phyloP scores from a whole-genome alignment of 2,888 invertebrate genomes.

The Cyclophora punctaria region DNA sequence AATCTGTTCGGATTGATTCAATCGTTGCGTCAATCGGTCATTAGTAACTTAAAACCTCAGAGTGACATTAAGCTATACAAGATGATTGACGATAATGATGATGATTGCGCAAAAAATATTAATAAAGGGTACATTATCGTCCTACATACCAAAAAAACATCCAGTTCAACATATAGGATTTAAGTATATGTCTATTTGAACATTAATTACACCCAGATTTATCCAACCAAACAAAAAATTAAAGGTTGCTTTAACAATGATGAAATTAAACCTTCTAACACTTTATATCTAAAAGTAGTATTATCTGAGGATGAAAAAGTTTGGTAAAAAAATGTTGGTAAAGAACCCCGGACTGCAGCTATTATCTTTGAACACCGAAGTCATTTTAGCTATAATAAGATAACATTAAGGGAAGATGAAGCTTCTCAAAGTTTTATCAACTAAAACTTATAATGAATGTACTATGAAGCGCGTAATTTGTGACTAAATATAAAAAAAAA shows the following conservation, averaged over 20 bases:
- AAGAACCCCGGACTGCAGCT: slow-evolving; percentile 54
- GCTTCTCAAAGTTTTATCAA: slow-evolving; percentile 38
- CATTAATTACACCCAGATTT: slow-evolving; percentile 1
- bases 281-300: slow-evolving; percentile 60
- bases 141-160: no score
- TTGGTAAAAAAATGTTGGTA: slow-evolving; percentile 55
- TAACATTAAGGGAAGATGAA: slow-evolving; percentile 66
- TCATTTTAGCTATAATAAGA: slow-evolving; percentile 76
- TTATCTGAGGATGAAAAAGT: slow-evolving; percentile 54
- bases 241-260: slow-evolving; percentile 24
- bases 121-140: no score
- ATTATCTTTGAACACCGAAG: slow-evolving; percentile 74
- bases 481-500: no score
- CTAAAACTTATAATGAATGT: no score
- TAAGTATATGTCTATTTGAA: neutral
- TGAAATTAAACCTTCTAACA: slow-evolving; percentile 59
- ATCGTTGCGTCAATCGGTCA: no score
- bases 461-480: no score
- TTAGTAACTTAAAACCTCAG: no score
- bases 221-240: slow-evolving; percentile 19
- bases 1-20: no score
- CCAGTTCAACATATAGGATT: no score
- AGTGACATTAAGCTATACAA: no score
- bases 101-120: no score
- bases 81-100: no score